Conservation (phyloP, 2,797 vertebrate species). For the Diglossa cyanea region DNA sequence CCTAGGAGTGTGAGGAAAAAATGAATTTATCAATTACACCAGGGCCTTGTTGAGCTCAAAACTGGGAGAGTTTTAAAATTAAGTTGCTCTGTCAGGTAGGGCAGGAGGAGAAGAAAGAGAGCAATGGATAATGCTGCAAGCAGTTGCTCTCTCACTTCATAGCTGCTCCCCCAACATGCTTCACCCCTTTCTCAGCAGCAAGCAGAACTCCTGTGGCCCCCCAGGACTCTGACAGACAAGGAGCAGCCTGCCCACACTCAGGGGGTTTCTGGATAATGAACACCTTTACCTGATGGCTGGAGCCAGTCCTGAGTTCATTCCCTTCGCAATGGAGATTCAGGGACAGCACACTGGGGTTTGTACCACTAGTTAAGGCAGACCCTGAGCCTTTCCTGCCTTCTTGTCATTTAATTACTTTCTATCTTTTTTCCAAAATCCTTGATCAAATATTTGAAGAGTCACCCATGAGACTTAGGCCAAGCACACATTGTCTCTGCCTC, state of each 20-base stretch:
- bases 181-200: neutral
- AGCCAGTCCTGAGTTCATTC: neutral
- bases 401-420: neutral
- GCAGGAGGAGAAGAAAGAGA: neutral
- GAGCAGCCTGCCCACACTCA: neutral
- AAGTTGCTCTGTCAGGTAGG: neutral
- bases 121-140: neutral
- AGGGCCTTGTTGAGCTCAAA: neutral
- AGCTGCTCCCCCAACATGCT: neutral
- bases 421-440: neutral
- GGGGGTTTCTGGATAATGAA: neutral
- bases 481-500: neutral
- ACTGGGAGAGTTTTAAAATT: neutral
- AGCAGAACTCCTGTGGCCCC: neutral
- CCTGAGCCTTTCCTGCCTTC: neutral
- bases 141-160: neutral
- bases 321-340: neutral
- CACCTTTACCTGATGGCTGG: neutral
- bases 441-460: neutral
- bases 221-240: neutral
- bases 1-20: neutral
- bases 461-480: neutral
- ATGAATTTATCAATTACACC: neutral
- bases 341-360: neutral
- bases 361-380: neutral